Evolutionary conservation across 2,888 invertebrate genomes (phyloP), one percentile per base, ranked within the genome.

Genomic region (Serripes groenlandicus): DNA sequence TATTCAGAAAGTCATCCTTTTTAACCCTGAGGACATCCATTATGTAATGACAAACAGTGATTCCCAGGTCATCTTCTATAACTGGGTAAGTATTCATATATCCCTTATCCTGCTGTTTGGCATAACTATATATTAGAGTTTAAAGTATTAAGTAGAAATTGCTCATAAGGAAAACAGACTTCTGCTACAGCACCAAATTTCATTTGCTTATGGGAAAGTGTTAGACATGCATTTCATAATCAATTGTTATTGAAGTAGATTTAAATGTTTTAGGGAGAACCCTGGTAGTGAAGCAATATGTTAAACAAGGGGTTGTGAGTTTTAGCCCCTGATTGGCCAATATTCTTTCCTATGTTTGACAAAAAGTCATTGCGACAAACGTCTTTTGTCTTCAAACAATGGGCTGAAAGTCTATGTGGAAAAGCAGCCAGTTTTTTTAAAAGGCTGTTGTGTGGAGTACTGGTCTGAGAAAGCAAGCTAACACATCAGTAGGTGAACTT

Each of bases 31-130:
- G 62, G 93, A 95, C 85, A 90, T 91, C 11, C 92, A 92, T 68
- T 94, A 93, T 70, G 70, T 95, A 11, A 93, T 94, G 11, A 93
- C 94, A 35, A 95, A 94, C 91, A 94, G 94, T 83, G 93, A 94
- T 35, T 90, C 90, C 37, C 94, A 94, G 87, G 94, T 94, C 72
- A 89, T 95, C 64, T 95, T 95, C 88, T 94, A 91, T 86, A 86
- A 92, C 34, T 95, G 94, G 94, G 94, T 94, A 81, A 86, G 91
- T 86, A 11, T 68, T 58, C 34, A n/a, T n/a, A n/a, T n/a, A n/a
- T n/a, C n/a, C n/a, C n/a, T n/a, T n/a, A n/a, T n/a, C n/a, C n/a
- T n/a, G n/a, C n/a, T n/a, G n/a, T n/a, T n/a, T n/a, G n/a, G n/a
- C n/a, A n/a, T n/a, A n/a, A n/a, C n/a, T n/a, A n/a, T n/a, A n/a